phyloP scores from a whole-genome alignment of 2,797 vertebrate genomes.

The Trichosurus vulpecula region DNA sequence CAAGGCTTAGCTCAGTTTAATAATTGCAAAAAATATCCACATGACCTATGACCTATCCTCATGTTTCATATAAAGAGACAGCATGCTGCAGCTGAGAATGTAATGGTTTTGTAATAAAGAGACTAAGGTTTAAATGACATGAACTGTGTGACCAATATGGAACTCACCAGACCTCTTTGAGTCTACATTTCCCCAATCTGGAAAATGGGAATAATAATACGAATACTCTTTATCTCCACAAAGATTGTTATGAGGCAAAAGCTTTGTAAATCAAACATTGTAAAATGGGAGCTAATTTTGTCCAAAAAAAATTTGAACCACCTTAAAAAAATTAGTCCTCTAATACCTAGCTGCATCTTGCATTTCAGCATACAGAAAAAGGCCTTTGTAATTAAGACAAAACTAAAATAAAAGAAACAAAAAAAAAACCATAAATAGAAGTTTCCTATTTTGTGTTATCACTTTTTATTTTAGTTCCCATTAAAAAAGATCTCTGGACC shows the following conservation, averaged over 20 bases:
- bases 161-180: not conserved
- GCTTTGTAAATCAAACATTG: not conserved
- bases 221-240: not conserved
- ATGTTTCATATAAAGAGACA: not conserved
- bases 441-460: not conserved
- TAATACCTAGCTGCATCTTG: not conserved
- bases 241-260: not conserved
- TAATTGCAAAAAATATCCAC: not conserved
- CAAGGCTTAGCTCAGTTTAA: not conserved
- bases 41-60: not conserved
- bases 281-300: not conserved
- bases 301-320: not conserved
- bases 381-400: not conserved
- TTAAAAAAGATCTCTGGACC: slow-evolving; percentile 54
- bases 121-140: not conserved
- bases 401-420: not conserved
- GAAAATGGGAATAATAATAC: not conserved
- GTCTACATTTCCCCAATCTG: not conserved
- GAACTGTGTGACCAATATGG: not conserved
- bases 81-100: not conserved
- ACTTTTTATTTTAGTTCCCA: not conserved
- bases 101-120: not conserved
- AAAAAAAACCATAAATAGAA: not conserved
- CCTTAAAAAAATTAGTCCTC: not conserved
- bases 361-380: not conserved